Evolutionary conservation across 2,113 vertebrate genomes (phyloP).

Genomic region (Onychostoma macrolepis): DNA sequence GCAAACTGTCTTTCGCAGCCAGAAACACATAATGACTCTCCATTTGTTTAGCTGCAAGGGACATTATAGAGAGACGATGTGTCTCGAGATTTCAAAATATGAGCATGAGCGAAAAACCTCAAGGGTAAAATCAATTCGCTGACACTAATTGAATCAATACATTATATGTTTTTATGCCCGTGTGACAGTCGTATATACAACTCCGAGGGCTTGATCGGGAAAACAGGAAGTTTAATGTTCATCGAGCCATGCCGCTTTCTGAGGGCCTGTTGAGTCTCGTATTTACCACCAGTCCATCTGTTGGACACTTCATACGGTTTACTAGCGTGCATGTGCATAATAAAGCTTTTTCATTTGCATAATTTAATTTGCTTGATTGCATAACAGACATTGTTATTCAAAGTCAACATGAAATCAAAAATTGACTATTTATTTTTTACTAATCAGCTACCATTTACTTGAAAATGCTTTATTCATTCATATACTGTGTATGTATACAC

Average conservation of each 20-base stretch:
- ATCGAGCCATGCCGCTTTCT: neutral
- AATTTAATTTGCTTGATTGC: neutral
- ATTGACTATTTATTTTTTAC: no score
- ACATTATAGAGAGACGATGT: neutral
- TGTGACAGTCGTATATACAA: conserved; percentile 23
- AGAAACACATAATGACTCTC: conserved; percentile 22
- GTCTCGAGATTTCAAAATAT: conserved; percentile 1
- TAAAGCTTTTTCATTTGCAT: neutral
- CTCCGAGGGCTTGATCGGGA: neutral
- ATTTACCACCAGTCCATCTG: neutral
- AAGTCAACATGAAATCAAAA: no score
- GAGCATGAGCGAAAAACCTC: conserved; percentile 1
- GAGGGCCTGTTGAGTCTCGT: neutral
- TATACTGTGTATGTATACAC: no score
- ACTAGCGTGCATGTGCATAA: neutral
- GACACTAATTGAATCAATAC: conserved; percentile 30
- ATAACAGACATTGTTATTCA: no score
- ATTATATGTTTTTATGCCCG: conserved; percentile 22
- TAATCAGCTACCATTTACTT: no score
- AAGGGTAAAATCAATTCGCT: conserved; percentile 28
- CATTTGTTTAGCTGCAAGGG: conserved; percentile 23
- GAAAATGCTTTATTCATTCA: no score
- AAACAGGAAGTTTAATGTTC: conserved; percentile 2
- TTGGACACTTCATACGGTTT: neutral
- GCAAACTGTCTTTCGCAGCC: conserved; percentile 14